Evolutionary conservation across 2,888 invertebrate species (phyloP), one percentile per base, ranked within the genome.

Genomic region (Patella ulyssiponensis): DNA sequence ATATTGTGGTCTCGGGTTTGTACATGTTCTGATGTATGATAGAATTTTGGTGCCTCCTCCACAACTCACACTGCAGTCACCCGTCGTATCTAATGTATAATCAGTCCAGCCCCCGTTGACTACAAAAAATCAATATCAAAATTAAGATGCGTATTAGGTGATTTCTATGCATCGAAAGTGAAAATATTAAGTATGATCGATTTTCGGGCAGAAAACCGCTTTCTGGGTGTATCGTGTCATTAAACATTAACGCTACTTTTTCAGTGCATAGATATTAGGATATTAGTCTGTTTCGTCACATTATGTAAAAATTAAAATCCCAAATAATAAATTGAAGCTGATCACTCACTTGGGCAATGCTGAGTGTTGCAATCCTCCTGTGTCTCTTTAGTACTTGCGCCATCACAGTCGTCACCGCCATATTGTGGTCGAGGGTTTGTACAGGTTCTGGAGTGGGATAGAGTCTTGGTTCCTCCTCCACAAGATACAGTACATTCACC

Each of bases 41-140:
- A 69, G 75, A 20, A 20, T 70, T 11, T 64, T 54, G 1, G 51
- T 52, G 15, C 70, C 75, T 9, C 70, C 69, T 15, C 75, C 75
- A 69, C 75, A 75, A 20, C 27, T 5, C 12, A 69, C 75, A 44
- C 51, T 15, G 33, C 75, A 75, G 0, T n/a, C 75, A 15, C 69
- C 51, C 3, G 44, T 54, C 2, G 51, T 51, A 69, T 70, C 53
- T 23, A n/a, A 27, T 11, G 70, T 51, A 44, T 23, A 75, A 3
- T 23, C 69, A 33, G 33, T 69, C 75, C 74, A 74, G 33, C 75
- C 70, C 15, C 75, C 75, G 54, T 75, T 54, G 23, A 75, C 75
- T 75, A 20, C 9, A 64, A 74, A 14, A 44, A n/a, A 5, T 0
- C 11, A 64, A 3, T 2, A 17, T 64, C 1, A 20, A 23, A 12